A percentile compares a stretch with the other conserved stretches of the same genome.
These are phyloP conservation scores for Hirtodrosophila trivittata DNA, from an alignment of 2,888 invertebrate species.

Conservation along the genomic window DNA sequence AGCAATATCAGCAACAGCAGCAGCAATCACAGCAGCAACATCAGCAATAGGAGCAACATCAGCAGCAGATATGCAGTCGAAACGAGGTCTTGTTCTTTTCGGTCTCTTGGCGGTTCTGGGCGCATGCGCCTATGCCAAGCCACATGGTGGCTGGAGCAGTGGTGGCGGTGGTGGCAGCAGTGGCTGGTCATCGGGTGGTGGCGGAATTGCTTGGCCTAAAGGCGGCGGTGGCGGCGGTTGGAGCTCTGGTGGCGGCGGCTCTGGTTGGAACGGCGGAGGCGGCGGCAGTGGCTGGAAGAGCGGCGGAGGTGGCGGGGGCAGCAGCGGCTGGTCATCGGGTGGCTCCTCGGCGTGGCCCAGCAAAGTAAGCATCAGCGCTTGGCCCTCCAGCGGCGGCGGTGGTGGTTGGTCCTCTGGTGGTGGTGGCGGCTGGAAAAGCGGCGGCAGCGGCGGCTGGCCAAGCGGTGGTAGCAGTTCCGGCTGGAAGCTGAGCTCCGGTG, in stretches of 20 bases:
- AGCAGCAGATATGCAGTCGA: conserved; percentile 64
- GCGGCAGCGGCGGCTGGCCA: conserved; percentile 19
- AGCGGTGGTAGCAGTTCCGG: conserved; percentile 21
- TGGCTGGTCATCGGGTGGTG: conserved; percentile 57
- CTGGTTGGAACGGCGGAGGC: conserved; percentile 17
- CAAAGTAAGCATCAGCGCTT: conserved; percentile 40
- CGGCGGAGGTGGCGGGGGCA: conserved; percentile 28
- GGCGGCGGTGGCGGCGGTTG: conserved; percentile 46
- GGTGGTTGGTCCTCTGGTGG: conserved; percentile 48
- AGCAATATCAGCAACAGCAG: conserved; percentile 40
- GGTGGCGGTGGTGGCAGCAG: conserved; percentile 51
- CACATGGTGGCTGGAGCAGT: conserved; percentile 66
- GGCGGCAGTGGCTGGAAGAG: conserved; percentile 45
- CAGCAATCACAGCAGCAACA: conserved; percentile 10
- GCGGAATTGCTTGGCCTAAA: conserved; percentile 24
- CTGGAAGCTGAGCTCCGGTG: conserved; percentile 16
- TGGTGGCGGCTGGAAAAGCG: conserved; percentile 28
- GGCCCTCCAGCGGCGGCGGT: conserved; percentile 45
- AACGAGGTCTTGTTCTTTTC: conserved; percentile 40
- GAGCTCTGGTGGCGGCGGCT: conserved; percentile 36
- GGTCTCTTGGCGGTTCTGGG: conserved; percentile 52
- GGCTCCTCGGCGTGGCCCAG: conserved; percentile 47
- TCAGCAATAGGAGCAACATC: conserved; percentile 15
- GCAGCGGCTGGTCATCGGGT: conserved; percentile 52
- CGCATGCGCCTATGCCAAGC: conserved; percentile 52